Base-by-base conservation (phyloP, 2,113 vertebrate species). In the Telmatochromis bifrenatus region DNA sequence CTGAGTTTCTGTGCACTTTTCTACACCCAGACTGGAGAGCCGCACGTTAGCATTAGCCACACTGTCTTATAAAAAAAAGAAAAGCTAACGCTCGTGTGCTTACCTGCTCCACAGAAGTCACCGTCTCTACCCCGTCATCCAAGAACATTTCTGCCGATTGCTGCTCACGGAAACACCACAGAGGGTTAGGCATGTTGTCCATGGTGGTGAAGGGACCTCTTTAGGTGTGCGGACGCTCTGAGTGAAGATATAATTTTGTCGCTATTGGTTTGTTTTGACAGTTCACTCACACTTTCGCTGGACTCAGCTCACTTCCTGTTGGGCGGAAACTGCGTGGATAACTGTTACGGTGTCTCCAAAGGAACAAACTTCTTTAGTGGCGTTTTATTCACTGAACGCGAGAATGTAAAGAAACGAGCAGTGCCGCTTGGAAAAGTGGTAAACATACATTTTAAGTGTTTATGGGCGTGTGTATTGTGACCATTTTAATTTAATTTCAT, bases 71-170 rank as follows among this genome's bases (percentile, higher is more conserved):
- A 23, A 15, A 70, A 70, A 19, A 26, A 39, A 85, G 33, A 4
- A n/a, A 5, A 85, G 88, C 91, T 91, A 91, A 89, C 26, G 73
- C 73, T 82, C 88, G 87, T 49, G 45, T 45, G 56, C 90, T 95
- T 87, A 97, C 97, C 96, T 97, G 97, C 88, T 97, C 96, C 79
- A 68, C 89, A 5, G 97, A 97, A 90, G 97, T 97, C 81, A 96
- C 95, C 3, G 96, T 95, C 47, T 95, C 92, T 88, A 96, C 91
- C 10, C 89, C 95, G 88, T 97, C 96, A 60, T 97, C 96, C 31
- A 77, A 75, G n/a, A 96, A 93, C 92, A 91, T 90, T 54, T 97
- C 96, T 6, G 79, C 87, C 4, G 89, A 12, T 13, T 97, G 96
- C 13, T 81, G 31, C 62, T 96, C 96, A 2, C 53, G 10, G 58